These are phyloP conservation scores for Ectemnius cavifrons DNA, from an alignment of 2,888 invertebrate genomes.

Conservation along the genomic window DNA sequence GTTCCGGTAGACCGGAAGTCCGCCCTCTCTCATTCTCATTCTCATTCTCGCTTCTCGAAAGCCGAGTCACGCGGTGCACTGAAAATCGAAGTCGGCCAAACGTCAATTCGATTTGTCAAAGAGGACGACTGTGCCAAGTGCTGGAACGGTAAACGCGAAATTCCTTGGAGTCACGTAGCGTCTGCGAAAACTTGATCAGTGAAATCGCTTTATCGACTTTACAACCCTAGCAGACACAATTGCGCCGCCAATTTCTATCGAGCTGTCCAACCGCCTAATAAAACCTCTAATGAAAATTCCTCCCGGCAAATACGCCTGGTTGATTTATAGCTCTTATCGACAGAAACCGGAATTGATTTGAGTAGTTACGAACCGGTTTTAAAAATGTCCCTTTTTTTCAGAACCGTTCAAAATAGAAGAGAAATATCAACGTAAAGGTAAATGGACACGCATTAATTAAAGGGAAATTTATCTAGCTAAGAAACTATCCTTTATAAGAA, in stretches of 20 bases:
- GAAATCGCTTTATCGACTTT: slow-evolving; percentile 5
- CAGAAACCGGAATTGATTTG: too few relatives aligned
- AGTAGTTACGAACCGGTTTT: too few relatives aligned
- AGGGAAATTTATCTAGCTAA: too few relatives aligned
- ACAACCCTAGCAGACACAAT: background rate
- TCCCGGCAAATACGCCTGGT: background rate
- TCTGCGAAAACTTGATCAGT: background rate
- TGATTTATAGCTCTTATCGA: too few relatives aligned
- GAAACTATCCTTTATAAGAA: too few relatives aligned
- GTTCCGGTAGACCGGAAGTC: background rate
- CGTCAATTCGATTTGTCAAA: slow-evolving; percentile 6
- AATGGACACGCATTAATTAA: too few relatives aligned
- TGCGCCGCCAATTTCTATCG: background rate
- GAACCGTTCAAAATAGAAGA: too few relatives aligned
- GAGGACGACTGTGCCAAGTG: background rate
- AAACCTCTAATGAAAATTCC: slow-evolving; percentile 7
- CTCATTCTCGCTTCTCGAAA: background rate
- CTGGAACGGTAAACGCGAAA: background rate
- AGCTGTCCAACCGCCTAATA: background rate
- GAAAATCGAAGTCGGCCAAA: background rate
- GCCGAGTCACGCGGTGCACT: background rate
- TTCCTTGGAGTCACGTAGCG: slow-evolving; percentile 3
- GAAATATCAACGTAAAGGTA: too few relatives aligned
- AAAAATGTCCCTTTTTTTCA: too few relatives aligned
- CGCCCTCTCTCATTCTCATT: background rate